Percentiles rank a stretch among this genome's conserved stretches.
phyloP scores from a whole-genome alignment of 2,888 invertebrate genomes.

The Pseudococcus jackbeardsleyi region DNA sequence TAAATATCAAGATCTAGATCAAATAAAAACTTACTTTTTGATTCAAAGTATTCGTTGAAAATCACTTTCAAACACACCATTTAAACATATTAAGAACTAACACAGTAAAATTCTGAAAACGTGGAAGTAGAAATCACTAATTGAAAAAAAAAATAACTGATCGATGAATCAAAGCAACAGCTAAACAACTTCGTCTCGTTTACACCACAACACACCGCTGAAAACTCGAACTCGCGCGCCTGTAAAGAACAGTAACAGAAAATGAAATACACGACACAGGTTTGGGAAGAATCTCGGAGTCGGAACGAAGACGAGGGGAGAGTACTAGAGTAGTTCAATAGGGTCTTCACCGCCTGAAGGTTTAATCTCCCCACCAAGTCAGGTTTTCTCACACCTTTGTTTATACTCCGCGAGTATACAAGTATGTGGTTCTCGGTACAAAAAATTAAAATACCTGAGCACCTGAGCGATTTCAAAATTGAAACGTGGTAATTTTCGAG shows the following conservation, averaged over 20 bases:
- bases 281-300: conserved; percentile 29
- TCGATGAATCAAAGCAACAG: conserved; percentile 40
- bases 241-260: conserved; percentile 36
- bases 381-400: conserved; percentile 53
- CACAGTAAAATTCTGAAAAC: not conserved
- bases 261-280: conserved; percentile 38
- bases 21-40: not conserved
- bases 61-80: not conserved
- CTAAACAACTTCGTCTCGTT: not conserved
- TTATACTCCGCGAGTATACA: conserved; percentile 7
- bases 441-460: no score
- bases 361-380: conserved; percentile 37
- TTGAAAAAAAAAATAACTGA: not conserved
- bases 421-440: not conserved
- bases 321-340: conserved; percentile 2
- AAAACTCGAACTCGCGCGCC: not conserved
- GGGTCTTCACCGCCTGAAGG: conserved; percentile 48
- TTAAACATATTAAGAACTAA: not conserved
- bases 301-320: conserved; percentile 31
- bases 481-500: no score
- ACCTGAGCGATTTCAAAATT: no score
- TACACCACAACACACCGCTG: conserved; percentile 14
- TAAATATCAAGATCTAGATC: not conserved
- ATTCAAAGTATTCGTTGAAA: not conserved
- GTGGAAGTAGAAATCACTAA: not conserved